Evolutionary conservation across 2,797 vertebrate species (phyloP), one percentile per base, ranked within the genome.

Genomic region (Vireo griseus): DNA sequence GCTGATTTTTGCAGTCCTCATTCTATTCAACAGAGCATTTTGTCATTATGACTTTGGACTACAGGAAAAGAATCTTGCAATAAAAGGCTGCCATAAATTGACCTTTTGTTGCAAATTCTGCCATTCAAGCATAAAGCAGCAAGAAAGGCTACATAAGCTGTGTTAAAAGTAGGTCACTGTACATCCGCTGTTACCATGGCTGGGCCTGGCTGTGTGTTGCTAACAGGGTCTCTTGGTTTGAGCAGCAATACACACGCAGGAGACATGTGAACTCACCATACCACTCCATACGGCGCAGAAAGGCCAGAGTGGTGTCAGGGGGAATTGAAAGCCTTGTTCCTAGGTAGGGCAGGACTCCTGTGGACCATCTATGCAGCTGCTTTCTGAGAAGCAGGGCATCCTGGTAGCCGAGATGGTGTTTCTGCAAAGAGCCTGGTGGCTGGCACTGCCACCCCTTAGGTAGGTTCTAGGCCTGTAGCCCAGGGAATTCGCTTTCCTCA

Each of bases 101-200:
- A 95, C 89, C 95, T 94, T 95, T 95, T 96, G 94, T 91, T 93
- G 84, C 61, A 77, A 94, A 90, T 93, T 95, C 87, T 95, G 89
- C 91, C 92, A 93, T 91, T 96, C 91, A 93, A 94, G 94, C 94
- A 97, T 90, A 96, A 94, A 96, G 91, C 72, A 89, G 75, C 61
- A 92, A 42, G 92, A 83, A 94, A 94, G 75, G 86, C 94, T 89
- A 68, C 86, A 89, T 82, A 89, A 85, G 84, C 84, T 89, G 67
- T n/a, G 77, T 44, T 67, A 67, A 87, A 96, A 96, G 92, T 97
- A 97, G 96, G 95, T 97, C 96, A 95, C 93, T 94, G 91, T 94
- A 88, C 82, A 91, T 87, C 76, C 61, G 3, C 87, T 73, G 93
- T 84, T 90, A 51, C 88, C 86, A 78, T 0, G 44, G 79, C 76